Evolutionary conservation across 2,797 vertebrate species (phyloP).

Genomic region (Parauchenoglanis ngamensis): DNA sequence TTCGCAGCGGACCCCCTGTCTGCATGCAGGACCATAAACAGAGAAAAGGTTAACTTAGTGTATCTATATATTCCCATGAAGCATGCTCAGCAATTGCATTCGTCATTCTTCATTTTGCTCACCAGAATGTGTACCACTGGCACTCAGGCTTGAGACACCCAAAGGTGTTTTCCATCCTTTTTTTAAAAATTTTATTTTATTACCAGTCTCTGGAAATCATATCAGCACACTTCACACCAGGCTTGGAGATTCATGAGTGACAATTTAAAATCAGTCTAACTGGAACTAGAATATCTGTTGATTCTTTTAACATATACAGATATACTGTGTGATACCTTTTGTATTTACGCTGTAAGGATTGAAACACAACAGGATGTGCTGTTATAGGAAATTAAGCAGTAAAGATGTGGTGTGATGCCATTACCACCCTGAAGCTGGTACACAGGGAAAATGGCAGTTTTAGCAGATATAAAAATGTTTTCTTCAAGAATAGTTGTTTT

Average conservation of each 20-base stretch:
- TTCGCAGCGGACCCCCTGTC: slow-evolving; percentile 11
- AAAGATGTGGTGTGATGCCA: neutral
- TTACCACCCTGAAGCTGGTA: neutral
- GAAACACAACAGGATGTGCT: neutral
- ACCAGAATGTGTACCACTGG: slow-evolving; percentile 35
- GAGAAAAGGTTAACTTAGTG: slow-evolving; percentile 13
- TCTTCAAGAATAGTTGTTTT: no score
- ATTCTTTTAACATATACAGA: neutral
- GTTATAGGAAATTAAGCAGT: neutral
- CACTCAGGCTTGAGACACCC: slow-evolving; percentile 17
- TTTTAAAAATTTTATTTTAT: slow-evolving; percentile 31
- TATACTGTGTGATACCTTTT: neutral
- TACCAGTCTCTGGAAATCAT: slow-evolving; percentile 39
- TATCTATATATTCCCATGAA: slow-evolving; percentile 4
- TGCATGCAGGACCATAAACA: neutral
- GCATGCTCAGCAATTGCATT: slow-evolving; percentile 30
- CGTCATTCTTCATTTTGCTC: slow-evolving; percentile 13
- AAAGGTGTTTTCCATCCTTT: slow-evolving; percentile 7
- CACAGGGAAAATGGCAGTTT: no score
- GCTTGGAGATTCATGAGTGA: slow-evolving; percentile 4
- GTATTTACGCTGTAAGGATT: neutral
- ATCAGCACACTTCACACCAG: slow-evolving; percentile 26
- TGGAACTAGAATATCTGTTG: neutral
- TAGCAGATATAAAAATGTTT: no score
- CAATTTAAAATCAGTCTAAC: neutral